These are phyloP conservation scores for Colistium nudipinnis DNA, from an alignment of 2,113 vertebrate species.

Conservation along the genomic window DNA sequence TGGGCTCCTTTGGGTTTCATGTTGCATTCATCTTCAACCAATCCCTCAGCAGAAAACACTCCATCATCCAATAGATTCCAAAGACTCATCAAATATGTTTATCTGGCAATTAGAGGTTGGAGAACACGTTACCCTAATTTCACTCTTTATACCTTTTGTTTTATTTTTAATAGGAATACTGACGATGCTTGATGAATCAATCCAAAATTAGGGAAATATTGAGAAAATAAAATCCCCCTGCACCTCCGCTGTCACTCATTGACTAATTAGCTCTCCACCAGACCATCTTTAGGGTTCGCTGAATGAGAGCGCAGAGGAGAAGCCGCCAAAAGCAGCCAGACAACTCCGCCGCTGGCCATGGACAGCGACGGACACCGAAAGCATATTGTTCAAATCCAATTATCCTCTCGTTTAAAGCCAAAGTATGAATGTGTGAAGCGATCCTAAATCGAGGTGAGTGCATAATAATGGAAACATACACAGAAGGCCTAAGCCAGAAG, in stretches of 20 bases:
- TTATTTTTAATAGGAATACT: constrained; percentile 13
- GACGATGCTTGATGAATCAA: constrained; percentile 18
- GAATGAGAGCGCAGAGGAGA: constrained; percentile 34
- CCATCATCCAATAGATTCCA: constrained; percentile 17
- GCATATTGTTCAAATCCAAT: constrained; percentile 68
- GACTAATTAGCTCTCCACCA: constrained; percentile 61
- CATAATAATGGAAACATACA: constrained; percentile 22
- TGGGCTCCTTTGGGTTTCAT: constrained; percentile 48
- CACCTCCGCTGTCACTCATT: constrained; percentile 37
- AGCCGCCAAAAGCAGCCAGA: constrained; percentile 55
- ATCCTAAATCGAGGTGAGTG: constrained; percentile 5
- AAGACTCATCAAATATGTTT: constrained; percentile 11
- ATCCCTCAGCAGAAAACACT: constrained; percentile 34
- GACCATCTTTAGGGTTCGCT: constrained; percentile 57
- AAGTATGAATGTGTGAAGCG: constrained; percentile 36
- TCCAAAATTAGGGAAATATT: constrained; percentile 34
- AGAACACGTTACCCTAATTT: constrained; percentile 13
- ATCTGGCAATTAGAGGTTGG: constrained; percentile 22
- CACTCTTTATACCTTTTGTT: neutral
- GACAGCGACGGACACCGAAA: constrained; percentile 30
- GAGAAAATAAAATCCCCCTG: constrained; percentile 23
- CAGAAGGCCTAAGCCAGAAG: neutral
- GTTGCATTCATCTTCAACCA: constrained; percentile 35
- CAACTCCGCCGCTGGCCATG: constrained; percentile 54
- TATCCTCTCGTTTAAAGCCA: constrained; percentile 56